Evolutionary conservation across 2,797 vertebrate species (phyloP), one percentile per base, ranked within the genome.

Genomic region (Delichon dasypus): DNA sequence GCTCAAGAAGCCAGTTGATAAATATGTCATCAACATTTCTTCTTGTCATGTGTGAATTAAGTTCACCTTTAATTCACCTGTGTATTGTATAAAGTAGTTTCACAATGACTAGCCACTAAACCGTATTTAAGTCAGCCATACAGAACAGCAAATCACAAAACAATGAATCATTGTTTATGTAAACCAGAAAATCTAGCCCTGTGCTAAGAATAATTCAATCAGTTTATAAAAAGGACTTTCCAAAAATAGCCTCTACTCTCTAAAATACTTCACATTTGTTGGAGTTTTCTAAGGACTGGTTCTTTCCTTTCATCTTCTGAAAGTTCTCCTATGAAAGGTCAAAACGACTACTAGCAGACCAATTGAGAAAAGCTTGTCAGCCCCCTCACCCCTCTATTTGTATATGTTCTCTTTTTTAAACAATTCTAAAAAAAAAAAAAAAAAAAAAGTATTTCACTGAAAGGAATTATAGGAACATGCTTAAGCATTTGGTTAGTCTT

Each of bases 141-240:
- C 48, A 85, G 78, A 89, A 44, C 89, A 44, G 71, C 38, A 89
- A 65, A 89, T 88, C 78, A 89, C 48, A 94, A 74, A 91, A 88
- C 89, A 95, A 74, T 94, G 92, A 95, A 85, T 96, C 85, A 90
- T 29, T 30, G 1, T 87, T 96, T 93, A 85, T 83, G 18, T 92
- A 92, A 95, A 95, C 36, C 87, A 80, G 78, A 85, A 82, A 91
- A 85, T 77, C 44, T 50, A 85, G 65, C 53, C 78, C 50, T 65
- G 47, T 83, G 30, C 61, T 93, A 77, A 92, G 72, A 96, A 89
- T 93, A 95, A 79, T 92, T 68, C 34, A 55, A 42, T 79, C 55
- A 67, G 17, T 73, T 55, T 81, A 36, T 79, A 60, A 82, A 89
- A 79, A 87, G 26, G 12, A 18, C 77, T 76, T 16, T 42, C 66